Conservation (phyloP, 2,888 invertebrate genomes). For the Drosophila diplacantha region DNA sequence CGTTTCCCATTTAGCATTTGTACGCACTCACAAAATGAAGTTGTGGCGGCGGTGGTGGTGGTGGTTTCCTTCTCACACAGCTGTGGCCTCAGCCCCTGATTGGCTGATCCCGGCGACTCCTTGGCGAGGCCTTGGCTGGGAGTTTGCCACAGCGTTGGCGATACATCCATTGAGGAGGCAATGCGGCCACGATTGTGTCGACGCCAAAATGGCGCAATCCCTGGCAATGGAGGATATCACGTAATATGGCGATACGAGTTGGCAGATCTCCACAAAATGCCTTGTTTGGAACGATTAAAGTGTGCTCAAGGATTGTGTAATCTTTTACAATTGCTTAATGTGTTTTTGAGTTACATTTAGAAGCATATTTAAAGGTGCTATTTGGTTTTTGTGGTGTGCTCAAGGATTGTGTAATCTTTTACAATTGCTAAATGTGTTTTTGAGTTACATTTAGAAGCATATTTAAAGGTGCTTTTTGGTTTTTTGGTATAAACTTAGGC, state of each 20-base stretch:
- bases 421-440: background rate
- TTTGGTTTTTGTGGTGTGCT: too few species aligned
- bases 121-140: background rate
- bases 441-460: background rate
- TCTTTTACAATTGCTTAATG: accelerated
- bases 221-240: constrained; percentile 18
- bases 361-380: background rate
- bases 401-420: too few species aligned
- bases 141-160: constrained; percentile 32
- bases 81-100: constrained; percentile 24
- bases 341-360: background rate
- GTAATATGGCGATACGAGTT: constrained; percentile 27
- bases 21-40: constrained; percentile 58
- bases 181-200: constrained; percentile 1
- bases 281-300: accelerated
- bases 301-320: too few species aligned
- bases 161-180: constrained; percentile 17
- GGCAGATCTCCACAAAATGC: too few species aligned
- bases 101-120: constrained; percentile 32
- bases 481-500: background rate
- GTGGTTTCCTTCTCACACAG: constrained; percentile 7
- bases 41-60: constrained; percentile 29
- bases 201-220: constrained; percentile 61
- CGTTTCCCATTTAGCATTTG: constrained; percentile 1
- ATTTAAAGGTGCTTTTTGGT: background rate